Percentiles rank a stretch among this genome's conserved stretches.
phyloP scores from a whole-genome alignment of 2,113 vertebrate genomes.

The Sphaerodactylus townsendi region DNA sequence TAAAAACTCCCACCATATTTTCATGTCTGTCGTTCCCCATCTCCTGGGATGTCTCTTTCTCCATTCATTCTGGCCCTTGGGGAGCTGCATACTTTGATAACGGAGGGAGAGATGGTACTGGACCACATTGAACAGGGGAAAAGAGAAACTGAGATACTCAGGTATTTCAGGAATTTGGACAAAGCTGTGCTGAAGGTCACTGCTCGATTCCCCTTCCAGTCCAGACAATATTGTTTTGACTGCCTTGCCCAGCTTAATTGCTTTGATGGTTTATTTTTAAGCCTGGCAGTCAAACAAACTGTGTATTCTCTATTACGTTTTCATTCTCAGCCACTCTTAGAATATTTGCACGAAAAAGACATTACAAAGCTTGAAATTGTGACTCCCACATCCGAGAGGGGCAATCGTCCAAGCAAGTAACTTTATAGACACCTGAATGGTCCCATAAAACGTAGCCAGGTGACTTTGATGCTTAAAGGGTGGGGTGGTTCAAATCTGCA shows the following conservation, averaged over 20 bases:
- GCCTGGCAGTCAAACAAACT: neutral
- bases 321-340: neutral
- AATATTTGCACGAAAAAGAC: neutral
- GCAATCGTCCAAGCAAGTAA: neutral
- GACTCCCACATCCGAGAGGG: neutral
- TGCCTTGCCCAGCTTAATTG: neutral
- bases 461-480: neutral
- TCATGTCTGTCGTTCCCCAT: neutral
- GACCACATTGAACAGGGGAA: neutral
- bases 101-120: neutral
- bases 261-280: neutral
- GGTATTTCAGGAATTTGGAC: neutral
- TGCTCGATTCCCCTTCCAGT: neutral
- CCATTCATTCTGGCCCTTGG: neutral
- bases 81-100: neutral
- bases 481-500: neutral
- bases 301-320: neutral
- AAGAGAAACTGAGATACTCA: neutral
- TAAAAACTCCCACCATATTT: neutral
- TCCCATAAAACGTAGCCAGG: accelerated
- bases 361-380: neutral
- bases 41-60: neutral
- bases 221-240: neutral
- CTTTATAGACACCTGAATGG: neutral
- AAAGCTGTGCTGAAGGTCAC: neutral